Evolutionary conservation across 2,113 vertebrate species (phyloP), one percentile per base, ranked within the genome.

Genomic region (Fulmarus glacialis): DNA sequence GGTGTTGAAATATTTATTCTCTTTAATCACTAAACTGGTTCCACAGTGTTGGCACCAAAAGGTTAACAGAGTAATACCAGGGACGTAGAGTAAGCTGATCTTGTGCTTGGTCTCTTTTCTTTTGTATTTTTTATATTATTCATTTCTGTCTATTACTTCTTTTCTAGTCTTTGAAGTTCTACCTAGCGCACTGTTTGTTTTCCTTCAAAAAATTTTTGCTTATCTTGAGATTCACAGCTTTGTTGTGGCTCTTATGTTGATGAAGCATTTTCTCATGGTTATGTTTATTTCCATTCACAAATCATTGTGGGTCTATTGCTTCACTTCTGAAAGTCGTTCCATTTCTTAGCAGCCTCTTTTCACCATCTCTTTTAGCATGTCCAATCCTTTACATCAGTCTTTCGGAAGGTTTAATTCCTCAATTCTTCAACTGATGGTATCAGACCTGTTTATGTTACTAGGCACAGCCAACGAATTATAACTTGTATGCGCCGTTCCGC

Each of bases 211-310:
- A 83, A 62, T 81, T 93, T 93, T 86, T 97, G 79, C 79, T 97
- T 86, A 60, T 95, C 96, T 91, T 70, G 77, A 97, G 93, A 96
- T 96, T 93, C 95, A 50, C 90, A 91, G 95, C 92, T 97, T 96
- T 73, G 32, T 90, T 93, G 71, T 73, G 64, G 50, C 77, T 97
- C 63, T 84, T 43, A 60, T 14, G 43, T 95, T 72, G 82, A 92
- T 96, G 91, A 85, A 93, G 50, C n/a, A 56, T 94, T 95, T 97
- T 97, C 78, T 93, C 80, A 71, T 43, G 72, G 75, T 82, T 72
- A 11, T 84, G 81, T 98, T 97, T 82, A 94, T 97, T 97, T 95
- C 85, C 50, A 77, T 93, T 95, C 74, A 80, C 14, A 89, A 77
- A 62, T 55, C 12, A 67, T 67, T 89, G 59, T 93, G 73, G 43